Evolutionary conservation across 2,113 vertebrate genomes (phyloP).

Genomic region (Channa argus): DNA sequence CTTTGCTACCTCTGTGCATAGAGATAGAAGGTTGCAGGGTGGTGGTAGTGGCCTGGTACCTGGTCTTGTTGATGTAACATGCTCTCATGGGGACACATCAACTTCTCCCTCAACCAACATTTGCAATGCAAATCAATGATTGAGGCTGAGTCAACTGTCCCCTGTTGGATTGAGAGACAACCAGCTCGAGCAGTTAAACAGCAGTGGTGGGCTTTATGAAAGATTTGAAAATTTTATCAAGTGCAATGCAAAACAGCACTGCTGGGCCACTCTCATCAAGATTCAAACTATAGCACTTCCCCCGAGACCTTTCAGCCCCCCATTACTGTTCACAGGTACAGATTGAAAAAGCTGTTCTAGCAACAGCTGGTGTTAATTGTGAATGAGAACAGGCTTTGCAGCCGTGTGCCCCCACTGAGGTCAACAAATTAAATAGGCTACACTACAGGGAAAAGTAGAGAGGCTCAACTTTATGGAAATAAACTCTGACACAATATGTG

Average conservation of each 20-base stretch:
- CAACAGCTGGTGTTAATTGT: neutral
- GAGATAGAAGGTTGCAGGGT: neutral
- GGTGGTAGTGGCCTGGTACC: neutral
- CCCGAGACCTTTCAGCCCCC: neutral
- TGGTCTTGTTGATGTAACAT: conserved; percentile 39
- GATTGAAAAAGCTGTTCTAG: no score
- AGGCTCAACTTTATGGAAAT: no score
- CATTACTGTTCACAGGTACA: no score
- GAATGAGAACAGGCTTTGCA: no score
- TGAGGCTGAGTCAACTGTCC: conserved; percentile 44
- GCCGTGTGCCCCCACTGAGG: neutral
- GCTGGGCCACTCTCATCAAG: neutral
- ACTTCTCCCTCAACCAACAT: conserved; percentile 35
- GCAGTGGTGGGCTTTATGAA: conserved; percentile 35
- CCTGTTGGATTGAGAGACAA: conserved; percentile 1
- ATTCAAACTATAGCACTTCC: conserved; percentile 1
- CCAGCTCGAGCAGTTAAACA: neutral
- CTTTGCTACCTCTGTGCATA: neutral
- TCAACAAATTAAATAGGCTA: neutral
- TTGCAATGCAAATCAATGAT: conserved; percentile 72
- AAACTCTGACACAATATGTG: no score
- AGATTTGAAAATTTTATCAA: conserved; percentile 38
- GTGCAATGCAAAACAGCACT: conserved; percentile 54
- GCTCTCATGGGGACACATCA: neutral
- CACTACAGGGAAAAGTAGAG: no score